Conservation (phyloP, 1,140 invertebrate genomes). For the Papilio polyxenes region DNA sequence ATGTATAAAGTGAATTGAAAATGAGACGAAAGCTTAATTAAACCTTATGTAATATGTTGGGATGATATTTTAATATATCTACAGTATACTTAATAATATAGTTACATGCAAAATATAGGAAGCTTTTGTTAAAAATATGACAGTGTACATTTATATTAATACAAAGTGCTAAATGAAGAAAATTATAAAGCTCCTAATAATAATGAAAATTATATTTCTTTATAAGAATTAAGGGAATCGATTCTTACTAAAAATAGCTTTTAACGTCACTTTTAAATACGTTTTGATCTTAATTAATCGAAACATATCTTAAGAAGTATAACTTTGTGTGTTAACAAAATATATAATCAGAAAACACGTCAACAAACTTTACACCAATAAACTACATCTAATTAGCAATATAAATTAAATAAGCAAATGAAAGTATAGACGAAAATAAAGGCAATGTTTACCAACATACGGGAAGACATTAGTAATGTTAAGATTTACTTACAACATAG, state of each 20-base stretch:
- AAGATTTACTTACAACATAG: constrained; percentile 72
- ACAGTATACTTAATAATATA: neutral
- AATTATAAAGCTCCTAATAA: neutral
- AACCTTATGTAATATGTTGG: neutral
- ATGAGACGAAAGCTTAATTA: neutral
- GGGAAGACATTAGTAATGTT: constrained; percentile 61
- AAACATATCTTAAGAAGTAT: neutral
- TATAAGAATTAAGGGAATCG: too few relatives aligned
- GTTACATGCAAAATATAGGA: constrained; percentile 1
- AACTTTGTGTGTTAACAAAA: neutral
- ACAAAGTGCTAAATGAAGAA: neutral
- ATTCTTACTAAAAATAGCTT: neutral
- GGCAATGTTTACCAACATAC: constrained; percentile 41
- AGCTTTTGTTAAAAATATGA: neutral
- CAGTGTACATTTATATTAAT: neutral
- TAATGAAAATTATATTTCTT: neutral
- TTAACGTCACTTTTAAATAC: too few relatives aligned
- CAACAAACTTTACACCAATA: neutral
- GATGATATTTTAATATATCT: neutral
- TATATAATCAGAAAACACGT: neutral
- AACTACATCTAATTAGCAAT: constrained; percentile 25
- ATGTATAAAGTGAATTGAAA: neutral
- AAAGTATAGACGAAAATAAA: constrained; percentile 41
- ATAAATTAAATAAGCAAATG: constrained; percentile 39
- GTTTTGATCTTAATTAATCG: neutral